Evolutionary conservation across 2,113 vertebrate genomes (phyloP).

Genomic region (Ammodytes dubius): DNA sequence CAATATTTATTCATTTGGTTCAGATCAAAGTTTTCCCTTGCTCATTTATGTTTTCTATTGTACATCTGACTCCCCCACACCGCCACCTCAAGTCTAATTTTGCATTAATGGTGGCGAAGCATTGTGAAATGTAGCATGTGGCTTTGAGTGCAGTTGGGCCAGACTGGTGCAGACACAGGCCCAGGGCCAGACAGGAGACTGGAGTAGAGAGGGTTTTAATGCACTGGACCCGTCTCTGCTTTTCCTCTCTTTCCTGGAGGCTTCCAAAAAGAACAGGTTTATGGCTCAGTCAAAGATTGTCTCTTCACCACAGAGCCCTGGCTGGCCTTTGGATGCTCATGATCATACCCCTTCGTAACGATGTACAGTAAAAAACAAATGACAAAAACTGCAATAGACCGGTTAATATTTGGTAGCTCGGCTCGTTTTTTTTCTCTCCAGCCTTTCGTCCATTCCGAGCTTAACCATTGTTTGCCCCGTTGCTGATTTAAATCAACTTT

Average conservation of each 20-base stretch:
- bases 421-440: constrained; percentile 19
- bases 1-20: neutral
- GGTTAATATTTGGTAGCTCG: neutral
- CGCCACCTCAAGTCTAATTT: constrained; percentile 57
- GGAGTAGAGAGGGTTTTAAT: constrained; percentile 74
- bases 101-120: constrained; percentile 55
- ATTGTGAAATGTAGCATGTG: constrained; percentile 70
- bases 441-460: constrained; percentile 4
- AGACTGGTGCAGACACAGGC: constrained; percentile 56
- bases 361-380: constrained; percentile 39
- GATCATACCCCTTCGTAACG: constrained; percentile 35
- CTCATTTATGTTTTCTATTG: constrained; percentile 16
- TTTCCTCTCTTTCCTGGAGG: constrained; percentile 74
- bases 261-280: constrained; percentile 74
- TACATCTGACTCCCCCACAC: constrained; percentile 12
- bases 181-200: constrained; percentile 59
- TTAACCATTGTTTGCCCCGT: constrained; percentile 5
- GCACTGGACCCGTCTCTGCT: constrained; percentile 76
- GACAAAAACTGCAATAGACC: constrained; percentile 1
- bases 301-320: constrained; percentile 42
- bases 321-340: constrained; percentile 25
- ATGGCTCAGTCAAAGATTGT: constrained; percentile 64
- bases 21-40: neutral
- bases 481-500: constrained; percentile 31
- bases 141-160: constrained; percentile 65